Evolutionary conservation across 2,888 invertebrate species (phyloP).

Genomic region (Ochropacha duplaris): DNA sequence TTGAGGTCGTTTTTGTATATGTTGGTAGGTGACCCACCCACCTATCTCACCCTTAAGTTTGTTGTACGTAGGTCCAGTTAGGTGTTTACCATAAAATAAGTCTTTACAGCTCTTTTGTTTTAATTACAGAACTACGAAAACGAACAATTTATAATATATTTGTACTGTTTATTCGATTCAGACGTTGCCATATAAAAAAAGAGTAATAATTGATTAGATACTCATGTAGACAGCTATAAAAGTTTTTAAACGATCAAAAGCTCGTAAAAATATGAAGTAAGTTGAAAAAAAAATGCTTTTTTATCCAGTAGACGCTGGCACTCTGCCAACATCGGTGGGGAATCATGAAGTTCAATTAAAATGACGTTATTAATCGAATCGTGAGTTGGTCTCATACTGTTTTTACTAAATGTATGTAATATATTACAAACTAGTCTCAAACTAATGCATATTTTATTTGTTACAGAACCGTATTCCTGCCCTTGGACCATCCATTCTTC

Average conservation of each 20-base stretch:
- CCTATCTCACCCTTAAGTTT: too few relatives aligned
- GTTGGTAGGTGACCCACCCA: too few relatives aligned
- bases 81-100: too few relatives aligned
- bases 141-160: too few relatives aligned
- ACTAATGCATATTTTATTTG: conserved; percentile 27
- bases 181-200: neutral
- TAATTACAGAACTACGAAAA: too few relatives aligned
- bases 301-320: conserved; percentile 8
- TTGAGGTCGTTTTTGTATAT: too few relatives aligned
- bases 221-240: neutral
- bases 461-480: conserved; percentile 54
- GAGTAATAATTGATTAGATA: neutral
- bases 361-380: conserved; percentile 19
- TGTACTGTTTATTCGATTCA: too few relatives aligned
- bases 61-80: too few relatives aligned
- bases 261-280: neutral
- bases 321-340: conserved; percentile 17
- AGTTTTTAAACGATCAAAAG: neutral
- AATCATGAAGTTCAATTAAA: conserved; percentile 21
- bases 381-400: conserved; percentile 8
- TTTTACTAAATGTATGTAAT: conserved; percentile 2
- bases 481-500: conserved; percentile 42
- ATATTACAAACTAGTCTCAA: conserved; percentile 5
- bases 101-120: too few relatives aligned
- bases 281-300: neutral